These are phyloP conservation scores for Delia radicum DNA, from an alignment of 1,140 invertebrate species.

Conservation along the genomic window DNA sequence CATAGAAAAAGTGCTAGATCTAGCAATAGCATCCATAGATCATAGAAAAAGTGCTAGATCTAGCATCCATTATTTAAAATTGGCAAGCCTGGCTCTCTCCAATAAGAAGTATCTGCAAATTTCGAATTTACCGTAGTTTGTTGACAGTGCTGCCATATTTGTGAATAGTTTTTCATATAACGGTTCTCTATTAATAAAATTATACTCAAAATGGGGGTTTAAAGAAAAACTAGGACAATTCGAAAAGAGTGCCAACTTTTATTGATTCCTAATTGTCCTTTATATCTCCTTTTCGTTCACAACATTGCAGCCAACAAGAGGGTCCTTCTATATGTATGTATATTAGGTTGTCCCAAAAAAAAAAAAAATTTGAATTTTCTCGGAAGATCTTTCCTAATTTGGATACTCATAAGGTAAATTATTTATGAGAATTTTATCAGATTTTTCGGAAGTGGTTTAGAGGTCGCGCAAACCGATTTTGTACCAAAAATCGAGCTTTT, in stretches of 20 bases:
- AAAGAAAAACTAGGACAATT: constrained; percentile 3
- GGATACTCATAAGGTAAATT: too few relatives aligned
- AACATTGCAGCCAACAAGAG: not conserved
- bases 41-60: not conserved
- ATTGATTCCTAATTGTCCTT: constrained; percentile 12
- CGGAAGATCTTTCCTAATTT: too few relatives aligned
- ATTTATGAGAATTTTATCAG: too few relatives aligned
- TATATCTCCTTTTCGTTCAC: not conserved
- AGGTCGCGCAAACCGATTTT: too few relatives aligned
- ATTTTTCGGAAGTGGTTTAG: too few relatives aligned
- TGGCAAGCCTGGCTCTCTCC: not conserved
- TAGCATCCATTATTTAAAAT: not conserved
- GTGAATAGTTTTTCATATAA: not conserved
- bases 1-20: too few relatives aligned
- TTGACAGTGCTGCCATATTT: not conserved
- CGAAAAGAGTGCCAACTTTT: not conserved
- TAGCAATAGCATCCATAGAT: not conserved
- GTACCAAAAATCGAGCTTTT: too few relatives aligned
- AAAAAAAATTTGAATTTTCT: too few relatives aligned
- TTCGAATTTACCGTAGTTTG: not conserved
- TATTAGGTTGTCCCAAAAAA: not conserved
- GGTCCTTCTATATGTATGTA: not conserved
- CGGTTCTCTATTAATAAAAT: not conserved
- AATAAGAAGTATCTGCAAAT: not conserved
- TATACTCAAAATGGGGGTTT: too few relatives aligned